A percentile compares a stretch with the other conserved stretches of the same genome.
phyloP scores from a whole-genome alignment of 2,113 vertebrate species.

The Myotis yumanensis region DNA sequence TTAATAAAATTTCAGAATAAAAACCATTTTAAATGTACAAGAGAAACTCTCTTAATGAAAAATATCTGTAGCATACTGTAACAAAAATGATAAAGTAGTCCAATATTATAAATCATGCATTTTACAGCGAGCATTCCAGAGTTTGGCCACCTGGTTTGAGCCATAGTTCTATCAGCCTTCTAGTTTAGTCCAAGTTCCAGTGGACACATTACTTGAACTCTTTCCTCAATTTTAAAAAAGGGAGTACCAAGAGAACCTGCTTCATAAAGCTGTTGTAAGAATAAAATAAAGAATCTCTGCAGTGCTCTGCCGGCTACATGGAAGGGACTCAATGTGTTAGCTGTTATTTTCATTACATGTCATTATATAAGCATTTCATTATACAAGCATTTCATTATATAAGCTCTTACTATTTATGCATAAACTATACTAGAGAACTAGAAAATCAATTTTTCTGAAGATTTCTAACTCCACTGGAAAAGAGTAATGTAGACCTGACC shows the following conservation, averaged over 20 bases:
- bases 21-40: background rate
- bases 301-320: background rate
- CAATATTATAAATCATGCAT: background rate
- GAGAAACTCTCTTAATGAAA: background rate
- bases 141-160: background rate
- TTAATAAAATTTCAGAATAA: conserved; percentile 24
- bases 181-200: background rate
- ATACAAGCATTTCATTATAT: background rate
- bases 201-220: background rate
- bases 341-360: background rate
- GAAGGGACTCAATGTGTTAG: background rate
- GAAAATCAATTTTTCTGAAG: background rate
- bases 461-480: background rate
- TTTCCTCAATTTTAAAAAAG: background rate
- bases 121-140: background rate
- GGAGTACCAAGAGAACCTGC: background rate
- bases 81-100: background rate
- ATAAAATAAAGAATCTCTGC: background rate
- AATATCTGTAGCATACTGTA: background rate
- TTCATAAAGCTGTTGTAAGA: background rate
- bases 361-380: background rate
- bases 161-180: background rate
- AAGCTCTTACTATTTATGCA: background rate
- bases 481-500: background rate
- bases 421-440: background rate